These are phyloP conservation scores for Acanthosepion pharaonis DNA, from an alignment of 2,888 invertebrate species.

Conservation along the genomic window DNA sequence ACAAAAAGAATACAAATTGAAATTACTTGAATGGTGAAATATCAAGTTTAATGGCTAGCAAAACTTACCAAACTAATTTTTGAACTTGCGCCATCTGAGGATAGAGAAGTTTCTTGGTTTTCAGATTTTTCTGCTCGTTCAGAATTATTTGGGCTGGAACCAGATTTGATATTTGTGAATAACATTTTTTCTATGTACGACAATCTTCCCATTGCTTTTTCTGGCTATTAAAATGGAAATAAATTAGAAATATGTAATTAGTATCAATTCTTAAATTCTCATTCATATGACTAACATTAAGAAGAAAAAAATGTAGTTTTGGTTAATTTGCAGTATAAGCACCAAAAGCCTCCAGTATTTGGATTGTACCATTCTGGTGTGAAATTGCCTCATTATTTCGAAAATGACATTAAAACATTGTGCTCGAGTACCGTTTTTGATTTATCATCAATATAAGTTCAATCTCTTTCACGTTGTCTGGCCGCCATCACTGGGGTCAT, in stretches of 20 bases:
- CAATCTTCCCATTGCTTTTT: conserved; percentile 80
- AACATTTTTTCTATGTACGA: conserved; percentile 78
- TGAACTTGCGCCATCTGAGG: conserved; percentile 61
- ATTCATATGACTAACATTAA: too few relatives aligned
- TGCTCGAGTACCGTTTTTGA: too few relatives aligned
- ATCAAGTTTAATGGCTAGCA: neutral
- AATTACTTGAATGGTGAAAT: neutral
- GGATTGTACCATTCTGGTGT: too few relatives aligned
- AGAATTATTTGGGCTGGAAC: neutral
- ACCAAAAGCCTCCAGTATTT: too few relatives aligned
- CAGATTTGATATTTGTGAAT: conserved; percentile 43
- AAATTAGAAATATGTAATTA: neutral
- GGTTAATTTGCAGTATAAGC: too few relatives aligned
- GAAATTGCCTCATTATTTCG: too few relatives aligned
- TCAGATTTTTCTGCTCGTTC: conserved; percentile 51
- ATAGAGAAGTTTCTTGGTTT: conserved; percentile 51
- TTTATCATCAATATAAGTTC: too few relatives aligned
- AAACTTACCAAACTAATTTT: conserved; percentile 69
- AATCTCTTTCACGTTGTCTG: too few relatives aligned
- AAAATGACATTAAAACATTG: too few relatives aligned
- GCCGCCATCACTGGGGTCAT: too few relatives aligned
- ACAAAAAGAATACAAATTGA: too few relatives aligned
- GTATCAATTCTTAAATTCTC: neutral
- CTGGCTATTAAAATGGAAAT: conserved; percentile 76
- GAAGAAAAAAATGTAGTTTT: too few relatives aligned